Evolutionary conservation across 1,140 invertebrate species (phyloP), one percentile per base, ranked within the genome.

Genomic region (Radopholus similis): DNA sequence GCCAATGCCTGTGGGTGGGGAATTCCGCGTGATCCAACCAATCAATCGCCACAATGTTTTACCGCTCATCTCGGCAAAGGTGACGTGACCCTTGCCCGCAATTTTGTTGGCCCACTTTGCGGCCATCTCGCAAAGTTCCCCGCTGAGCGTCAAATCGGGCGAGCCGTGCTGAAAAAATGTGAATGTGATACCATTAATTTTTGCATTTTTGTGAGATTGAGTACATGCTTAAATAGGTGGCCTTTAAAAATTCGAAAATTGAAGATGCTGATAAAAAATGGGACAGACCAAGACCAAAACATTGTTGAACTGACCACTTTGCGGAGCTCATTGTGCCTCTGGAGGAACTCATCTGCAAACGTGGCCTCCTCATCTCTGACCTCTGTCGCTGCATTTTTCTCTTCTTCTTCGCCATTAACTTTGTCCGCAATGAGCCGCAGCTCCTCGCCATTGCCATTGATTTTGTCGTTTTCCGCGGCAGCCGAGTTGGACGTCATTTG

Each of bases 21-120:
- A 32, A 51, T 30, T 30, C n/a, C 2, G n/a, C n/a, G 26, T 38
- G 1, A 44, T 28, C 68, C n/a, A 15, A 21, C 32, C 21, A 68
- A 9, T 67, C 4, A 6, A 30, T 72, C 3, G 8, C 35, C 34
- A 40, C 2, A 6, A 18, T 30, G 49, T 15, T 28, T 44, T 40
- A 59, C 76, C 76, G 51, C 75, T 35, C 30, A 73, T 53, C 51
- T 76, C 76, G 21, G 66, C 71, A 63, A 75, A 76, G n/a, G 69
- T 40, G 28, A 78, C 30, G 55, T 78, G 73, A 23, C 70, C 42
- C 44, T 64, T 47, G n/a, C 59, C 26, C 4, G 77, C 80, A 23
- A 82, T 56, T 47, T 67, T 75, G 3, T 82, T 71, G 18, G 78
- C 80, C 80, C 80, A 82, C 59, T 74, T 47, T 38, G 72, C 66